These are phyloP conservation scores for Cheilosia impressa DNA, from an alignment of 2,888 invertebrate genomes.

Conservation along the genomic window DNA sequence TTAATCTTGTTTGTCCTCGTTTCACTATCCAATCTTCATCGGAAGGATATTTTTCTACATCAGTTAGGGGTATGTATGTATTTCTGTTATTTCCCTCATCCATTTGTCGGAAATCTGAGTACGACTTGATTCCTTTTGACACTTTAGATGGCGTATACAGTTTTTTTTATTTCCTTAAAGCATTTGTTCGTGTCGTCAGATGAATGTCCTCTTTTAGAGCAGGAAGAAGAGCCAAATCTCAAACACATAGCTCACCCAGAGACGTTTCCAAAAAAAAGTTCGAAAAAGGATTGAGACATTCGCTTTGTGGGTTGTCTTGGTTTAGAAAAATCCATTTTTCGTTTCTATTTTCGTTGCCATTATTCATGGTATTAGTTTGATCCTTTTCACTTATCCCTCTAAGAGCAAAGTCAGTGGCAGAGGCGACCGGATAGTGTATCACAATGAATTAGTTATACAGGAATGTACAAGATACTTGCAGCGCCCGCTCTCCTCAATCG, in stretches of 20 bases:
- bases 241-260: conserved; percentile 28
- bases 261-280: conserved; percentile 20
- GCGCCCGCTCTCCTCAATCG: background rate
- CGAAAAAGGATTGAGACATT: background rate
- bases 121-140: conserved; percentile 61
- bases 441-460: conserved; percentile 34
- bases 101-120: conserved; percentile 22
- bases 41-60: conserved; percentile 59
- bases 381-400: conserved; percentile 11
- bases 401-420: background rate
- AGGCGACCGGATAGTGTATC: background rate
- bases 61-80: conserved; percentile 22
- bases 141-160: conserved; percentile 53
- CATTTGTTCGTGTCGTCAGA: conserved; percentile 46
- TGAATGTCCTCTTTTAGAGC: conserved; percentile 29
- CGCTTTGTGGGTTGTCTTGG: background rate
- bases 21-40: conserved; percentile 45
- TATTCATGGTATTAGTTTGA: conserved; percentile 57
- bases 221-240: background rate
- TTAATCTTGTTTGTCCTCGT: conserved; percentile 69
- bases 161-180: conserved; percentile 59
- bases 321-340: conserved; percentile 14
- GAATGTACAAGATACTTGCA: conserved; percentile 18
- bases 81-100: background rate
- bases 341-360: conserved; percentile 43